phyloP scores from a whole-genome alignment of 2,113 vertebrate species.

The Garra rufa region DNA sequence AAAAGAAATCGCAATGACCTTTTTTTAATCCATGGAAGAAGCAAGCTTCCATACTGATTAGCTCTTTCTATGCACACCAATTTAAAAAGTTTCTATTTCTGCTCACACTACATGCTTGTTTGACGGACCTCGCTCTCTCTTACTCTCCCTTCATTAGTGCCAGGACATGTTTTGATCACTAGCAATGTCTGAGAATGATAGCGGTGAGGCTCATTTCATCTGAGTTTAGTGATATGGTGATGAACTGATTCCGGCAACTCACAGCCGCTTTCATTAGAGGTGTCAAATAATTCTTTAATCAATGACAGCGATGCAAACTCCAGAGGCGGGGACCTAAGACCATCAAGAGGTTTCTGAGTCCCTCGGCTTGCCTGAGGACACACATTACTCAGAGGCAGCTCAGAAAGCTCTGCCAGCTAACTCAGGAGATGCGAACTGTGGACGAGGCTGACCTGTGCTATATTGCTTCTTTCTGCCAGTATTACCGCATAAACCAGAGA shows the following conservation, averaged over 20 bases:
- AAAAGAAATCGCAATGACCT: not conserved
- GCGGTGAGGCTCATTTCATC: slow-evolving; percentile 18
- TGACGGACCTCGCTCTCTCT: not conserved
- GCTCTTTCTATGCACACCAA: not conserved
- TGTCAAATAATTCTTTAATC: slow-evolving; percentile 60
- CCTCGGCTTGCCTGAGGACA: slow-evolving; percentile 50
- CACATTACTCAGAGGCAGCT: slow-evolving; percentile 53
- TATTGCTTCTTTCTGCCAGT: slow-evolving; percentile 48
- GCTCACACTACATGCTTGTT: not conserved
- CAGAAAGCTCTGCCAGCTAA: slow-evolving; percentile 29
- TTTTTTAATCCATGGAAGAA: not conserved
- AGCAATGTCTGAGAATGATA: not conserved
- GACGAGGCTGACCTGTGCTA: slow-evolving; percentile 52
- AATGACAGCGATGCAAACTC: slow-evolving; percentile 40
- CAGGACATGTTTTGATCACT: slow-evolving; percentile 31
- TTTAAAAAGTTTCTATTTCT: not conserved
- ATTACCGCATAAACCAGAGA: slow-evolving; percentile 41
- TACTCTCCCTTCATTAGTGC: not conserved
- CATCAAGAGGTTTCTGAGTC: slow-evolving; percentile 41
- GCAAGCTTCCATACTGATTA: not conserved
- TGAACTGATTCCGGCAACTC: slow-evolving; percentile 32
- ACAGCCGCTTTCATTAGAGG: slow-evolving; percentile 48
- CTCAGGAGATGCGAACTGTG: slow-evolving; percentile 37
- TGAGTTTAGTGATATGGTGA: slow-evolving; percentile 30
- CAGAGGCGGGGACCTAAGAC: slow-evolving; percentile 15